These are phyloP conservation scores for Psilopsiagon aurifrons DNA, from an alignment of 2,113 vertebrate species.

Conservation along the genomic window DNA sequence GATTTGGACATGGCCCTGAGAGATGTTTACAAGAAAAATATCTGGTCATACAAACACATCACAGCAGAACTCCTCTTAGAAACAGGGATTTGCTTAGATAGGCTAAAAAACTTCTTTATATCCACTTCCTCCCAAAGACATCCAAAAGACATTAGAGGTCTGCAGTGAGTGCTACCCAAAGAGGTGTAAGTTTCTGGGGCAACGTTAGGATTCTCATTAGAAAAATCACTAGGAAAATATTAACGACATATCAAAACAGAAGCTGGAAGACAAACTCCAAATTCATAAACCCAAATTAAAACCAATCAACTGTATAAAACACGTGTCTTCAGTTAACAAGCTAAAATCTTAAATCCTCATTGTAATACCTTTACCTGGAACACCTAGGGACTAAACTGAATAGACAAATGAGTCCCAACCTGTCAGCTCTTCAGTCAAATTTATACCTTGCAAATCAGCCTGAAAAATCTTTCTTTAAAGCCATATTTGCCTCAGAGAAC, in stretches of 20 bases:
- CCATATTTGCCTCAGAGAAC: background rate
- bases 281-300: background rate
- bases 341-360: background rate
- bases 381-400: background rate
- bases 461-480: background rate
- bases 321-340: fast-evolving
- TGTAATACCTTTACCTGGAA: background rate
- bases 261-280: background rate
- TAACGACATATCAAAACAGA: background rate
- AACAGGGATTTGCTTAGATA: background rate
- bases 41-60: background rate
- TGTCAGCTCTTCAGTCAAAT: background rate
- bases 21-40: background rate
- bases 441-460: background rate
- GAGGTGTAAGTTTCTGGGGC: background rate
- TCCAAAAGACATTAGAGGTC: background rate
- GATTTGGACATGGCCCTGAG: background rate
- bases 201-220: background rate
- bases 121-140: background rate
- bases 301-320: background rate
- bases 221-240: background rate
- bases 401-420: background rate
- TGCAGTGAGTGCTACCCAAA: background rate
- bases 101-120: background rate
- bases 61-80: background rate